Percentiles rank a stretch among this genome's conserved stretches.
phyloP scores from a whole-genome alignment of 2,113 vertebrate species.

The Canis aureus region DNA sequence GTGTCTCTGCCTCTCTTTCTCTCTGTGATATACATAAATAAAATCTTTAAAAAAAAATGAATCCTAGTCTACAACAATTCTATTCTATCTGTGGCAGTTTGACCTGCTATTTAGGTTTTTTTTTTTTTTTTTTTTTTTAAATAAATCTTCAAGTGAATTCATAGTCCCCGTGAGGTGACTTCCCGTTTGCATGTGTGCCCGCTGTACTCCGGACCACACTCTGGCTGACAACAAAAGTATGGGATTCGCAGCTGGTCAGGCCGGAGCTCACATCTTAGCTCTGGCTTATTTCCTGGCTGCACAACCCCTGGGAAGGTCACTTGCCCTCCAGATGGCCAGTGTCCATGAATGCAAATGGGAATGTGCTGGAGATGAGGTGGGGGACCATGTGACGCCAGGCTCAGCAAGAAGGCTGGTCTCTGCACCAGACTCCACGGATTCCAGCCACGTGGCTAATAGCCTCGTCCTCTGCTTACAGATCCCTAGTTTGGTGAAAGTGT shows the following conservation, averaged over 20 bases:
- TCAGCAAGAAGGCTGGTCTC: neutral
- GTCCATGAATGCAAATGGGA: no score
- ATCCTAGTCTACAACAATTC: neutral
- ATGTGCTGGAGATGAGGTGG: neutral
- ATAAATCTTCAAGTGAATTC: neutral
- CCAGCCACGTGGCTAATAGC: neutral
- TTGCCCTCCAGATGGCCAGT: neutral
- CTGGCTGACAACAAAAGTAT: no score
- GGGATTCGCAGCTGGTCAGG: neutral
- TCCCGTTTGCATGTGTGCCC: no score
- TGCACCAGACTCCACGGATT: neutral
- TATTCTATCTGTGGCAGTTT: neutral
- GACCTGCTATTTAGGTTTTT: neutral
- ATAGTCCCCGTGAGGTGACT: neutral
- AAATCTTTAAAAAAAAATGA: neutral
- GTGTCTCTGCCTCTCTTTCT: no score
- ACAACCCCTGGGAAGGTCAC: neutral
- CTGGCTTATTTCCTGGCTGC: neutral
- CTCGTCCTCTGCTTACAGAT: accelerated
- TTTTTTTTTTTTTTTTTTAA: neutral
- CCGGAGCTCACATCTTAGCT: neutral
- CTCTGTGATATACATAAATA: no score
- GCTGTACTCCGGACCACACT: no score
- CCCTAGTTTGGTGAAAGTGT: no score
- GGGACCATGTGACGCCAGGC: neutral